These are phyloP conservation scores for Calliopsis andreniformis DNA, from an alignment of 1,140 invertebrate species.

Conservation along the genomic window DNA sequence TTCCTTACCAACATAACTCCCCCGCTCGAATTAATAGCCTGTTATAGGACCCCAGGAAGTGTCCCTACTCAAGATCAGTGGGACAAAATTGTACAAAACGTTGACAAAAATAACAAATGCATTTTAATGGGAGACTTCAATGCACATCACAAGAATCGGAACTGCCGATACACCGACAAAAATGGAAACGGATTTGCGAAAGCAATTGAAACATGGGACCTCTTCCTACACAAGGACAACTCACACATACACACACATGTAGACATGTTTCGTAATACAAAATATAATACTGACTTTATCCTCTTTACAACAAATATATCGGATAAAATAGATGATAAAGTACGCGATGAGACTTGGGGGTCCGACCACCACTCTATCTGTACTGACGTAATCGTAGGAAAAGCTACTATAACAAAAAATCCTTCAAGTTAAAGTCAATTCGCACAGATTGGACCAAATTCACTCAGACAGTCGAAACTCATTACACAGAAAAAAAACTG, in stretches of 20 bases:
- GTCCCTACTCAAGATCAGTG: neutral
- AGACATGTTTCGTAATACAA: neutral
- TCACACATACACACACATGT: neutral
- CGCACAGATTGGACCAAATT: neutral
- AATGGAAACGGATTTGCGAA: slow-evolving; percentile 26
- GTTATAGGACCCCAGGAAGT: slow-evolving; percentile 25
- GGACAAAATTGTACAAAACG: slow-evolving; percentile 6
- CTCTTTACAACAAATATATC: neutral
- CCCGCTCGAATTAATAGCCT: neutral
- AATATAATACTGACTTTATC: neutral
- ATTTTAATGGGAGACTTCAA: slow-evolving; percentile 45
- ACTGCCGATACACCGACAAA: slow-evolving; percentile 13
- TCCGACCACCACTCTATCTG: neutral
- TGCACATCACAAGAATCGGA: slow-evolving; percentile 23
- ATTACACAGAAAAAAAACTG: too few relatives aligned
- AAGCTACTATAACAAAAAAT: neutral
- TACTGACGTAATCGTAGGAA: neutral
- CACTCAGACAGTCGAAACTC: too few relatives aligned
- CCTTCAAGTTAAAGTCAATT: neutral
- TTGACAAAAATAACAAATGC: neutral
- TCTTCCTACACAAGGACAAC: neutral
- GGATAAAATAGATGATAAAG: neutral
- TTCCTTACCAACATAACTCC: slow-evolving; percentile 1
- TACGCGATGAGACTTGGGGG: neutral
- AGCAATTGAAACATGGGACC: neutral